Percentiles rank a stretch among this genome's conserved stretches.
Conservation (phyloP, 2,113 vertebrate species). For the Hypocryptadius cinnamomeus region DNA sequence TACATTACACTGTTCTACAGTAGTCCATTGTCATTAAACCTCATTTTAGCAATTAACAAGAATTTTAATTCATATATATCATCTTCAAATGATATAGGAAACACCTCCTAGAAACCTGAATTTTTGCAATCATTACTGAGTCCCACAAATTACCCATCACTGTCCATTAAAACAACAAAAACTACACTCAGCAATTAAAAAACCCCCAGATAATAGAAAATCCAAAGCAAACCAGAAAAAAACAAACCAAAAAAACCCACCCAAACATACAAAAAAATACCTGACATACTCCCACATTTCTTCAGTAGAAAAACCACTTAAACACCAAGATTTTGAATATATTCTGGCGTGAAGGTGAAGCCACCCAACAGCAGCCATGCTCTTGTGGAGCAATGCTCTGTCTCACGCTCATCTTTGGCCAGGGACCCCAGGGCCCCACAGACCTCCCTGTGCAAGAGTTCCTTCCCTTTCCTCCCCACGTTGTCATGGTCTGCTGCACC, state of each 20-base stretch:
- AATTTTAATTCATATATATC: rapidly evolving
- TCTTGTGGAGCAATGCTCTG: background rate
- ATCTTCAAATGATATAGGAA: background rate
- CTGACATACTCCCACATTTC: background rate
- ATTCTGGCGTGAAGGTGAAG: background rate
- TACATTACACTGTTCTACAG: background rate
- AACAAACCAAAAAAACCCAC: background rate
- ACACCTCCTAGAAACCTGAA: background rate
- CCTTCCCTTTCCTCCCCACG: rapidly evolving
- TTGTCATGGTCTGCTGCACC: rapidly evolving
- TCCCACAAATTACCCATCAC: background rate
- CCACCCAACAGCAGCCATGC: rapidly evolving
- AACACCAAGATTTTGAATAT: background rate
- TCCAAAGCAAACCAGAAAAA: background rate
- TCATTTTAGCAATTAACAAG: background rate
- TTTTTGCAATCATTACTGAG: background rate
- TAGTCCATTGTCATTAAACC: background rate
- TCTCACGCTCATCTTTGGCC: background rate
- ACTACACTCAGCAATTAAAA: background rate
- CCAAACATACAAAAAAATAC: background rate
- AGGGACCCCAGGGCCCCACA: background rate
- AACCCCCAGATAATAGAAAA: rapidly evolving
- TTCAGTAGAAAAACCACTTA: background rate
- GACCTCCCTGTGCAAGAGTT: rapidly evolving
- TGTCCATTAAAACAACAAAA: background rate